phyloP scores from a whole-genome alignment of 37 sponge, comb jelly and placozoan species.

The Cladorhizidae sp. region DNA sequence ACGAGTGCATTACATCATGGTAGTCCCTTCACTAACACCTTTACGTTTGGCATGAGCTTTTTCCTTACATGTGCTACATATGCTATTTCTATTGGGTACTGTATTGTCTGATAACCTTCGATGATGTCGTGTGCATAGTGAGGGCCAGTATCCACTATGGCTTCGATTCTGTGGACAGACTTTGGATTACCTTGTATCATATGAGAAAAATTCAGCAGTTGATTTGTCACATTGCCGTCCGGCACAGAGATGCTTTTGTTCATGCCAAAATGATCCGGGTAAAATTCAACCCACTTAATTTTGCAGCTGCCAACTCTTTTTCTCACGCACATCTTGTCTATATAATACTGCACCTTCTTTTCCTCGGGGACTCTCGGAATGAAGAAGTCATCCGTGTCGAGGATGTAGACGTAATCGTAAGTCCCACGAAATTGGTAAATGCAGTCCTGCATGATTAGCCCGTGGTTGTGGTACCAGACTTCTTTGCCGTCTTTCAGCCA shows the following conservation, averaged over 20 bases:
- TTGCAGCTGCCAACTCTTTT: constrained; percentile 15
- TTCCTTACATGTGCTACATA: constrained; percentile 35
- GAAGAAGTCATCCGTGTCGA: constrained; percentile 54
- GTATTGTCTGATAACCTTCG: not conserved
- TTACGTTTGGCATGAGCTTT: not conserved
- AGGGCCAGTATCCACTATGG: constrained; percentile 4
- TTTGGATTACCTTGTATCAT: constrained; percentile 8
- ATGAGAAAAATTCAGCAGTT: not conserved
- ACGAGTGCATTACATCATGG: not conserved
- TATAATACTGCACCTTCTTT: constrained; percentile 12
- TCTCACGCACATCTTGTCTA: constrained; percentile 10
- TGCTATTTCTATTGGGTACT: not conserved
- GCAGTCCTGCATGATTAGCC: constrained; percentile 34
- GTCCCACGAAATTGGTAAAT: constrained; percentile 22
- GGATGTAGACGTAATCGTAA: constrained; percentile 24
- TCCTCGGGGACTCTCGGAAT: constrained; percentile 28
- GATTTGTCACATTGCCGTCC: constrained; percentile 14
- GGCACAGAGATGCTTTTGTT: not conserved
- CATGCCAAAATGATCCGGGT: constrained; percentile 21
- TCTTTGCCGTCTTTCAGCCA: constrained; percentile 10
- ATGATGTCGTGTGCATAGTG: constrained; percentile 2
- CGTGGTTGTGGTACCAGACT: constrained; percentile 29
- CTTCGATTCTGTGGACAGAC: constrained; percentile 20
- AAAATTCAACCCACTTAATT: constrained; percentile 31
- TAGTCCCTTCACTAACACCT: not conserved